These are phyloP conservation scores for Pissodes strobi DNA, from an alignment of 1,140 invertebrate genomes.

Conservation along the genomic window DNA sequence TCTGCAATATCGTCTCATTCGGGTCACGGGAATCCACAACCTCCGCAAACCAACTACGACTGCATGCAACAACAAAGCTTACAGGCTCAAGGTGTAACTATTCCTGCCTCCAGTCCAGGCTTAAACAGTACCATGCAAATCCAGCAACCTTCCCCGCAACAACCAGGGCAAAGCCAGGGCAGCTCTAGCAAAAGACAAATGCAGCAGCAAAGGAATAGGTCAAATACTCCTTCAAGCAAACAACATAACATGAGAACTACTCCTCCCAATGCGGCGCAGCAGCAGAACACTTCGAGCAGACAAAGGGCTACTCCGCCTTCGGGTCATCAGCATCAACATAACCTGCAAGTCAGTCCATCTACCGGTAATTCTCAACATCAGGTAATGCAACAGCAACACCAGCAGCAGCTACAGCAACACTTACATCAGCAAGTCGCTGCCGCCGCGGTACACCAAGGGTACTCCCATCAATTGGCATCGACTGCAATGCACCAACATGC, in stretches of 20 bases:
- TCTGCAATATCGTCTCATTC: constrained; percentile 59
- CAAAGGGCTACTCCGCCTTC: constrained; percentile 55
- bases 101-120: constrained; percentile 51
- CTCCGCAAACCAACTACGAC: constrained; percentile 59
- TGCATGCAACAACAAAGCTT: constrained; percentile 64
- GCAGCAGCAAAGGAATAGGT: constrained; percentile 49
- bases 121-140: constrained; percentile 46
- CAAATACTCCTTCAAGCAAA: constrained; percentile 50
- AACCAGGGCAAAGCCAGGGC: constrained; percentile 40
- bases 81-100: constrained; percentile 54
- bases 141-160: constrained; percentile 35
- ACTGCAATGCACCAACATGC: constrained; percentile 58
- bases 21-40: constrained; percentile 58
- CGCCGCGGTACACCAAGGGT: constrained; percentile 56
- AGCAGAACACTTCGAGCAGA: constrained; percentile 45
- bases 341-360: constrained; percentile 48
- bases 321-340: constrained; percentile 48
- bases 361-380: constrained; percentile 35
- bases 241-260: constrained; percentile 49
- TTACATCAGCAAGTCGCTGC: constrained; percentile 52
- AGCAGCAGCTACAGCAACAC: constrained; percentile 49
- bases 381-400: constrained; percentile 41
- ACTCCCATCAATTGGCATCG: constrained; percentile 52
- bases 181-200: constrained; percentile 51
- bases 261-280: constrained; percentile 46